Evolutionary conservation across 2,797 vertebrate species (phyloP).

Genomic region (Rachycentron canadum): DNA sequence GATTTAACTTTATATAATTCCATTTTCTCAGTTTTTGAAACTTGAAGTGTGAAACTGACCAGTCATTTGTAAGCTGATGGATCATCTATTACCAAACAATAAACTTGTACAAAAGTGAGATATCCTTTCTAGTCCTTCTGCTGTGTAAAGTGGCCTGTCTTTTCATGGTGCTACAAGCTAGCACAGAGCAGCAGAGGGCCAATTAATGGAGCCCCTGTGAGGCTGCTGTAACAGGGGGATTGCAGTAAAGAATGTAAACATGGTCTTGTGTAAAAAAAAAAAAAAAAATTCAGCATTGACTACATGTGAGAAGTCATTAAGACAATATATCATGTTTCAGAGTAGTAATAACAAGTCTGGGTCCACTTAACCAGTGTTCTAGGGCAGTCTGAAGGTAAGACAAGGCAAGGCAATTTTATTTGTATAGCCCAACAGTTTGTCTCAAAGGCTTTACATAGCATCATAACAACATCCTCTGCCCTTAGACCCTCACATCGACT

Average conservation of each 20-base stretch:
- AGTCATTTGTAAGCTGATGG: neutral
- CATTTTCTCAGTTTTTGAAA: neutral
- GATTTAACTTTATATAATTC: no score
- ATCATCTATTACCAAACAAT: no score
- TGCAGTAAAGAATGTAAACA: conserved; percentile 22
- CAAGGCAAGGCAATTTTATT: no score
- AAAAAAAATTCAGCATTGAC: conserved; percentile 13
- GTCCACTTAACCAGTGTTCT: conserved; percentile 15
- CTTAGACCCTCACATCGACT: no score
- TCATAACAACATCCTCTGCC: no score
- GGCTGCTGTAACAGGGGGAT: conserved; percentile 27
- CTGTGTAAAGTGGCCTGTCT: conserved; percentile 27
- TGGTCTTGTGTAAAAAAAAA: conserved; percentile 10
- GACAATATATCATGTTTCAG: conserved; percentile 6
- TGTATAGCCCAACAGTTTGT: no score
- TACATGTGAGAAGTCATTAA: conserved; percentile 38
- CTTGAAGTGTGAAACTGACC: neutral
- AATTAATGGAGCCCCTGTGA: conserved; percentile 56
- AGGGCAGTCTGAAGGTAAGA: neutral
- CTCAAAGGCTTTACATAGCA: no score
- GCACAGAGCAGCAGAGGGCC: conserved; percentile 42
- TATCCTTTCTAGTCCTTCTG: conserved; percentile 9
- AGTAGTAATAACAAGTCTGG: conserved; percentile 12
- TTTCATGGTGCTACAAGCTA: conserved; percentile 29
- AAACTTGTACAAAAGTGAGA: neutral